Evolutionary conservation across 1,140 invertebrate genomes (phyloP), one percentile per base, ranked within the genome.

Genomic region (Cydia pomonella): DNA sequence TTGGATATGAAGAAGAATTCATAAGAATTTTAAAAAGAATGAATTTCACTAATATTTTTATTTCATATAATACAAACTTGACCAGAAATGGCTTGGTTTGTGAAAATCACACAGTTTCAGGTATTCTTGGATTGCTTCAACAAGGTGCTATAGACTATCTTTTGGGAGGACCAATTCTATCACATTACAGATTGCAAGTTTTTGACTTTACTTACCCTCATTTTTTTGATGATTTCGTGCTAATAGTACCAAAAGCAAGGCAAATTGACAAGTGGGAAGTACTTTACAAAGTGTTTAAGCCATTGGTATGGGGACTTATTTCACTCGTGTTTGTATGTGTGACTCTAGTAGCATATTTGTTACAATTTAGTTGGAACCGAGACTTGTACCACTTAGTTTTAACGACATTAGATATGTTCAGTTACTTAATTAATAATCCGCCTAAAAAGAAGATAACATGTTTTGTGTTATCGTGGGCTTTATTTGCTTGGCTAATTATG

Each of bases 171-270:
- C 1, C 44, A 3, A 18, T 72, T 23, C 18, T 72, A 0, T 44
- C 71, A 4, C 38, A 29, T 72, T 23, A 72, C n/a, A 72, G 71
- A 72, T 25, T 72, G 16, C 33, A 41, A 72, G 6, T 47, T 13
- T 72, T 72, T 41, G 71, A 72, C 18, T 50, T 50, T 27, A 27
- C 44, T 23, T 72, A 72, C 21, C 71, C 71, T 25, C 71, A 72
- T 27, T 27, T 25, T 27, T 27, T 25, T 13, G 71, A 72, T 25
- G 44, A 72, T 27, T 50, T 72, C 38, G 12, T 47, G 38, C n/a
- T 72, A 13, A 25, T 72, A 16, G 71, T 72, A 47, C 38, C 71
- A 47, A 72, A 50, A 72, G 71, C 71, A 23, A 25, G 21, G 12
- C 71, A 25, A 27, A 9, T 72, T 25, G 41, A 72, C 1, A 72